Evolutionary conservation across 2,888 invertebrate species (phyloP), one percentile per base, ranked within the genome.

Genomic region (Hirtodrosophila alboralis): DNA sequence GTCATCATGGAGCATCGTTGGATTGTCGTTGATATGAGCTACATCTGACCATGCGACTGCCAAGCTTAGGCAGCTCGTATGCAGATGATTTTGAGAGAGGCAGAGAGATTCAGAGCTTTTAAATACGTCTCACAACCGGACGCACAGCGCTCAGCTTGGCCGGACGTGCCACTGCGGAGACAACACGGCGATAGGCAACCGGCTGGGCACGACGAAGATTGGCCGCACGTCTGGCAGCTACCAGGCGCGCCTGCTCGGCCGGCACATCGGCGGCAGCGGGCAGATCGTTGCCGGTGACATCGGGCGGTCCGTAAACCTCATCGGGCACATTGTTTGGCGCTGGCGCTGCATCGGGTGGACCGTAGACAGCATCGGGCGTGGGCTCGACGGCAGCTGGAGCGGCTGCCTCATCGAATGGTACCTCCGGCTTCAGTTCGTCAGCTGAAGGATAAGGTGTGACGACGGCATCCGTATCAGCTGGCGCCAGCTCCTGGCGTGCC

Each of bases 371-470:
- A 70, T 87, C 87, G 13, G 87, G 87, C 2, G 75, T 79, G 18
- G 85, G 84, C 4, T 78, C 84, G 0, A 14, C 72, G 8, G 78
- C 61, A 1, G 60, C 74, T 2, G 77, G 71, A 4, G 81, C 65
- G 4, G 60, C 75, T 4, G 71, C 71, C 52, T 88, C 88, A 21
- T 89, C 80, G 53, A 88, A 88, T 4, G 88, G 88, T 18, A 89
- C 78, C 56, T 88, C 88, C 3, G 88, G 88, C 16, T 88, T 88
- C 4, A 88, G 66, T 37, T 89, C 89, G 28, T 87, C 88, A 3
- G 89, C 89, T 2, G 74, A 65, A 10, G 88, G 88, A 64, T 88
- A 88, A 3, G 88, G 88, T 1, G 89, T 89, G 5, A 89, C 89
- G 1, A 68, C 88, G 8, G 67, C 76, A 23, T 62, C 75, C 34